Evolutionary conservation across 2,888 invertebrate genomes (phyloP), one percentile per base, ranked within the genome.

Genomic region (Physocephala rufipes): DNA sequence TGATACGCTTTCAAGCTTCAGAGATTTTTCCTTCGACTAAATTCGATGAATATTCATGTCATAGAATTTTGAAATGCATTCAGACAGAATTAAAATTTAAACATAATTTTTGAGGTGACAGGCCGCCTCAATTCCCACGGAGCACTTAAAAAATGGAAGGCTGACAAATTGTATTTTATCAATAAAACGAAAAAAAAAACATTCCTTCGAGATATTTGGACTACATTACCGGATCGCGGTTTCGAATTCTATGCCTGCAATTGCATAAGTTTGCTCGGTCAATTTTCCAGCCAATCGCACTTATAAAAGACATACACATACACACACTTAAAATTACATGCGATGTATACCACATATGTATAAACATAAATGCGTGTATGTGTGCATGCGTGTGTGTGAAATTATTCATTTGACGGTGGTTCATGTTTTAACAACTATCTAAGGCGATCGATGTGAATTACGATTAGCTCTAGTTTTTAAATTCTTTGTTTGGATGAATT

Each of bases 281-380:
- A 74, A 75, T 75, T 75, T 76, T 73, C 70, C 72, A 77, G 71
- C 74, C 75, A 76, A 74, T 76, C 75, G 74, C 65, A 28, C 26
- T 70, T 67, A 43, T 63, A 59, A 55, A 59, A 65, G 28, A 61
- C 71, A 66, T 74, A 71, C 74, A 71, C 72, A 51, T 70, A 63
- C 71, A 67, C 13, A 62, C 67, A n/a, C n/a, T n/a, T n/a, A 67
- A 65, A 63, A 61, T 55, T 13, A 62, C 63, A 36, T 36, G 4
- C 9, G 63, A 65, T 36, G 65, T 61, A 68, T n/a, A n/a, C n/a
- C n/a, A n/a, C 51, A 58, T 68, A 45, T 36, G 73, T 71, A 19
- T n/a, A 13, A 21, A 53, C 21, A 12, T 21, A 21, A n/a, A n/a
- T 49, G 49, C 36, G 15, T 61, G 19, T 28, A 16, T 28, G 61